These are phyloP conservation scores for Trichosurus vulpecula DNA, from an alignment of 2,797 vertebrate species.

Conservation along the genomic window DNA sequence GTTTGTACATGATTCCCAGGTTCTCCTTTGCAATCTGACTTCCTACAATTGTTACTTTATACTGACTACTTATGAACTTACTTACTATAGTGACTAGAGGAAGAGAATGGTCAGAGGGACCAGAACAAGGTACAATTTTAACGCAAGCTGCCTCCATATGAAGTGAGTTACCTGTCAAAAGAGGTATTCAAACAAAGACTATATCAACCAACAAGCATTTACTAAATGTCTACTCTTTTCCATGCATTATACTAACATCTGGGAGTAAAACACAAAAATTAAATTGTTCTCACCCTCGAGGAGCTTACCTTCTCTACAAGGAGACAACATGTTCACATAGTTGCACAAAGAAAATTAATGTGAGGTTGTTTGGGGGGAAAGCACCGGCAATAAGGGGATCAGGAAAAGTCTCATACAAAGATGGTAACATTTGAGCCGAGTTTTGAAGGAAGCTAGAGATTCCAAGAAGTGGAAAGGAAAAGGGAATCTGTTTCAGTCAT, in stretches of 20 bases:
- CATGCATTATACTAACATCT: not conserved
- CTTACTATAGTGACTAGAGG: not conserved
- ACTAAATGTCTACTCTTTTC: not conserved
- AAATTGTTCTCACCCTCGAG: not conserved
- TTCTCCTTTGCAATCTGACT: not conserved
- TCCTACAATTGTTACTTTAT: not conserved
- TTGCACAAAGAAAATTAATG: not conserved
- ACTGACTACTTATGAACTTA: not conserved
- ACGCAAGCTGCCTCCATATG: not conserved
- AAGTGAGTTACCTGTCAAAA: not conserved
- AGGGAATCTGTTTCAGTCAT: too few relatives aligned
- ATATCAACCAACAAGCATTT: not conserved
- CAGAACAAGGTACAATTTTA: not conserved
- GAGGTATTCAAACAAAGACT: not conserved
- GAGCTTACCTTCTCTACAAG: not conserved
- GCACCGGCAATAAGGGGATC: not conserved
- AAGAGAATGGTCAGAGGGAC: not conserved
- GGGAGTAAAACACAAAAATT: not conserved
- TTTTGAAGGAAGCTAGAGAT: not conserved
- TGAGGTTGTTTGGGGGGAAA: not conserved
- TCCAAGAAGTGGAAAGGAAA: not conserved
- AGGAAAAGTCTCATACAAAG: not conserved
- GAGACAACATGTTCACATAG: not conserved
- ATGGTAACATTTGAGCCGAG: not conserved
- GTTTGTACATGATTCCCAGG: not conserved